A percentile compares a stretch with the other conserved stretches of the same genome.
These are phyloP conservation scores for Prunella strophiata DNA, from an alignment of 2,797 vertebrate genomes.

Conservation along the genomic window DNA sequence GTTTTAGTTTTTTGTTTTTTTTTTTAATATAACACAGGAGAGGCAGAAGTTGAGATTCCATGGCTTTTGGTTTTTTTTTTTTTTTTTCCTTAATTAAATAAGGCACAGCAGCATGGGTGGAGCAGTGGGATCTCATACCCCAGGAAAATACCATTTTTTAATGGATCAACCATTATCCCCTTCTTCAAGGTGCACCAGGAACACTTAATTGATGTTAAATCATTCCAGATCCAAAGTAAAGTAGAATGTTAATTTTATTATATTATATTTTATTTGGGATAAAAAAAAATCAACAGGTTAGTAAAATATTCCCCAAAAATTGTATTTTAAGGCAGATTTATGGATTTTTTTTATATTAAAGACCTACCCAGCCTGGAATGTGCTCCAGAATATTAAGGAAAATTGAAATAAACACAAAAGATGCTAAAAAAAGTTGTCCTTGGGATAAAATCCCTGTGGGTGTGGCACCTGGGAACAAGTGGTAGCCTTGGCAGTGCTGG, in stretches of 20 bases:
- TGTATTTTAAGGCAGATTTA: neutral
- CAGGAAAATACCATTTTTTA: neutral
- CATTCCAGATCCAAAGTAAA: neutral
- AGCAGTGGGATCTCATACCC: neutral
- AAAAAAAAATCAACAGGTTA: rapidly evolving
- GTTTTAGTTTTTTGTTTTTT: too few species aligned
- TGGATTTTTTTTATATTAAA: too few species aligned
- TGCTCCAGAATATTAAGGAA: neutral
- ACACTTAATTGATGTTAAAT: neutral
- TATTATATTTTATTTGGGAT: neutral
- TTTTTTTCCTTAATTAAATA: neutral
- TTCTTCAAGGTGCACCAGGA: neutral
- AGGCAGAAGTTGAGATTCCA: neutral
- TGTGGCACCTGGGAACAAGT: neutral
- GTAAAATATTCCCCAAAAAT: neutral
- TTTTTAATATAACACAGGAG: neutral
- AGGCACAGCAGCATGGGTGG: neutral
- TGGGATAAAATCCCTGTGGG: neutral
- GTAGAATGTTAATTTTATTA: neutral
- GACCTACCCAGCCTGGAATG: neutral
- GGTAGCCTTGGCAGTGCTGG: neutral
- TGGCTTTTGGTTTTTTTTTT: too few species aligned
- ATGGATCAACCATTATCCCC: too few species aligned
- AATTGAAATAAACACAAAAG: neutral
- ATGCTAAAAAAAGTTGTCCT: neutral